Evolutionary conservation across 2,113 vertebrate species (phyloP).

Genomic region (Chiloscyllium plagiosum): DNA sequence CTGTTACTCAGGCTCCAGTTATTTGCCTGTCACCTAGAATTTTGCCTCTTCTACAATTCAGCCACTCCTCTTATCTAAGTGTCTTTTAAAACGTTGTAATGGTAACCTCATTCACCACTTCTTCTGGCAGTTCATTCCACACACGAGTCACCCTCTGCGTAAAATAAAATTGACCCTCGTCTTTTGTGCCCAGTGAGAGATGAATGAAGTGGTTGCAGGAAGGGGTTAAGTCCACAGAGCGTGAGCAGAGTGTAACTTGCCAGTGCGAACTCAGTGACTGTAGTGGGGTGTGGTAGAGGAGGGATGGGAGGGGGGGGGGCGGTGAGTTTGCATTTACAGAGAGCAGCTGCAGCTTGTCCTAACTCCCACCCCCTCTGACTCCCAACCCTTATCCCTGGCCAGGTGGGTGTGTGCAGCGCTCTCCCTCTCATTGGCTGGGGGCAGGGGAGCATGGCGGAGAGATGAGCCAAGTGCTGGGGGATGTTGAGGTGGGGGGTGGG

Average conservation of each 20-base stretch:
- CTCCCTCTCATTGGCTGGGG: background rate
- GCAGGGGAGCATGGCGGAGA: too few species aligned
- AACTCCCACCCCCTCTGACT: background rate
- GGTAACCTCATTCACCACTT: too few species aligned
- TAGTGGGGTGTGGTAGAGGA: background rate
- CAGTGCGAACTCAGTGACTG: background rate
- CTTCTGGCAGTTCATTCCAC: too few species aligned
- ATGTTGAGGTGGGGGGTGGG: too few species aligned
- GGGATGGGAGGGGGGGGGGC: too few species aligned
- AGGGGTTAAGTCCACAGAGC: background rate
- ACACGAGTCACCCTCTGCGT: too few species aligned
- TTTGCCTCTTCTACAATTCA: background rate
- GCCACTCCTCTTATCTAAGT: background rate
- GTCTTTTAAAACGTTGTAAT: too few species aligned
- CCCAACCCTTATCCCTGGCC: background rate
- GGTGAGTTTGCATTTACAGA: background rate
- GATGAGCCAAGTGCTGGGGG: background rate
- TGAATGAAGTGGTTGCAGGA: background rate
- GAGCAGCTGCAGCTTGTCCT: background rate
- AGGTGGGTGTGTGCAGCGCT: background rate
- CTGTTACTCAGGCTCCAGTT: too few species aligned
- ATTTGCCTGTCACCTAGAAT: too few species aligned
- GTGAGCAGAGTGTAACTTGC: too few species aligned
- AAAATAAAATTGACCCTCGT: too few species aligned
- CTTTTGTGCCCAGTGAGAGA: too few species aligned